Evolutionary conservation across 1,140 invertebrate species (phyloP), one percentile per base, ranked within the genome.

Genomic region (Lordiphosa stackelbergi): DNA sequence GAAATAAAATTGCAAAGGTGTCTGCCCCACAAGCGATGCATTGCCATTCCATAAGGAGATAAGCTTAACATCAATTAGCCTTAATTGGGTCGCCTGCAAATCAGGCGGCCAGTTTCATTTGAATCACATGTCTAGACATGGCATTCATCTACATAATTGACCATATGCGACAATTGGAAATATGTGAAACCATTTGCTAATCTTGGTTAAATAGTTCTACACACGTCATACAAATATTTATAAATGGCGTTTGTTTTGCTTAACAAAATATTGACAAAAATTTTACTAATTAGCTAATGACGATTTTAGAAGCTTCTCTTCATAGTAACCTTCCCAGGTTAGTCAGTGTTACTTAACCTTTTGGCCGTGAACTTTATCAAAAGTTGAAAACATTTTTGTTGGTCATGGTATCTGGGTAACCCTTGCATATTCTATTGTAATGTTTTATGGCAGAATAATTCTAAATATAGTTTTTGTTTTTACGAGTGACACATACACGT

Each of bases 71-170:
- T 28, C 41, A 71, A 61, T 53, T 65, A 53, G 34, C n/a, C 41
- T 59, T 56, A 62, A 73, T 73, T 64, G 43, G 52, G 37, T 53
- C 57, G 57, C 40, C 31, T 57, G 31, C 34, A 57, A 69, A 59
- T 64, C 24, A 42, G 52, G 65, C 70, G 52, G 65, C 70, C 54
- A 63, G 73, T 69, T 78, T 48, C 34, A 58, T 5, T 54, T 49
- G 51, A 69, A 83, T 71, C 75, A 68, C 49, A 61, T 75, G 75
- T 75, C 77, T 83, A 81, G 77, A 75, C 72, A 31, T 65, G 31
- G 40, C 37, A 42, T 53, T 75, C 68, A 81, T 79, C 58, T 75
- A 66, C 75, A 79, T 79, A 79, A 79, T 79, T 81, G 66, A 51
- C 58, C 49, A 43, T 55, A 45, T 59, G 37, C 13, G 37, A 22